Base-by-base conservation (phyloP, 2,113 vertebrate genomes). In the Elaphurus davidianus region DNA sequence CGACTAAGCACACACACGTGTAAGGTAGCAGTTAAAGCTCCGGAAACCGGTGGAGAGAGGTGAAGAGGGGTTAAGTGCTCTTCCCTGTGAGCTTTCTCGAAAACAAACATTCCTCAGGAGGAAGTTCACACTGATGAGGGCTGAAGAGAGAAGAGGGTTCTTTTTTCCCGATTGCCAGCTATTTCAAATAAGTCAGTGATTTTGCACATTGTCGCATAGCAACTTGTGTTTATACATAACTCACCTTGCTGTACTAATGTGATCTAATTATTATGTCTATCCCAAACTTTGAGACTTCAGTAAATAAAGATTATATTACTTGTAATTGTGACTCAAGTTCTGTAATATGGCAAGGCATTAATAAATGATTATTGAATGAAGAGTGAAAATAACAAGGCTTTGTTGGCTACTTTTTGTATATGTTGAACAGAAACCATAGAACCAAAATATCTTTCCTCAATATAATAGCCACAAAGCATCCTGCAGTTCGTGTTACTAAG, bases 81-180 rank as follows among this genome's bases (percentile, higher is more conserved):
- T 95, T 13, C 54, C 19, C n/a, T n/a, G 7, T 28, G 84, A 7
- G 13, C 43, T 96, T 96, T 95, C 91, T 85, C 60, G 52, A 97
- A 90, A 94, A 71, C 54, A 98, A 96, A 88, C 87, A 88, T 97
- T 97, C 92, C 59, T 97, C 54, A 92, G 92, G 28, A 92, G 81
- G 82, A 94, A 91, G 25, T 43, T 96, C 87, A 97, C 30, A 81
- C n/a, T 90, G 25, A 2, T 13, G 8, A 97, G 5, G 40, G 12
- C 19, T n/a, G 45, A 64, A 59, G 28, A 97, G 55, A 92, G 57
- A 85, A n/a, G 27, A 90, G 55, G 28, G 25, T 36, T 76, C 12
- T 43, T 95, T 92, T 87, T 83, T 40, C 50, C 28, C 15, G 50
- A 11, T 81, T 67, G 60, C n/a, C 45, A 52, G 71, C 64, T 57